A percentile compares a stretch with the other conserved stretches of the same genome.
Conservation (phyloP, 2,797 vertebrate species). For the Cheirogaleus major region DNA sequence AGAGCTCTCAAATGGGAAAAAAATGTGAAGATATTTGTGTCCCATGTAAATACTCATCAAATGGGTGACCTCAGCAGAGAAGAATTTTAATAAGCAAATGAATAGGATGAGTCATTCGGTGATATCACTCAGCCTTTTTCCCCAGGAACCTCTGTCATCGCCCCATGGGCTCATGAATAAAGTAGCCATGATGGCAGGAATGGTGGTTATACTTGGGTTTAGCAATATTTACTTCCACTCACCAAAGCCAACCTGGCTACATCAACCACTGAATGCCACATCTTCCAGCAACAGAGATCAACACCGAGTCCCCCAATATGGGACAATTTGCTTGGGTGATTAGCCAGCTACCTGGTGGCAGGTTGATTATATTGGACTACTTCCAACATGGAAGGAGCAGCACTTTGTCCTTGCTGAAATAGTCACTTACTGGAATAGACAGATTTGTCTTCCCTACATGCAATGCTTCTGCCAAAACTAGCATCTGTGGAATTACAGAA, state of each 20-base stretch:
- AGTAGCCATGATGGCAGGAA: not conserved
- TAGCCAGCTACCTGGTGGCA: not conserved
- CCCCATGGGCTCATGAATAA: not conserved
- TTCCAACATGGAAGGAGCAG: not conserved
- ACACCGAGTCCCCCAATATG: not conserved
- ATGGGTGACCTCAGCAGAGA: not conserved
- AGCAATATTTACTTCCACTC: not conserved
- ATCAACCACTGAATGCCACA: not conserved
- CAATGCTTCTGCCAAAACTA: not conserved
- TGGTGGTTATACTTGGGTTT: not conserved
- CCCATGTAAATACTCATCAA: not conserved
- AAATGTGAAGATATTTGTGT: not conserved
- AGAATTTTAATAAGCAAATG: not conserved
- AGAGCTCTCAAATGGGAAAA: not conserved
- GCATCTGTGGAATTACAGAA: not conserved
- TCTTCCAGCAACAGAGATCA: not conserved
- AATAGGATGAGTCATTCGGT: not conserved
- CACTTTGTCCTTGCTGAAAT: not conserved
- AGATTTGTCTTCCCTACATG: not conserved
- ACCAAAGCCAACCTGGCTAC: not conserved
- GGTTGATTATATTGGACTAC: not conserved
- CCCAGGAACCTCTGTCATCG: not conserved
- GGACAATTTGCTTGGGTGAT: not conserved
- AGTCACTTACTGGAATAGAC: not conserved
- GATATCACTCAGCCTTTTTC: not conserved